Base-by-base conservation (phyloP, 1,140 invertebrate genomes). In the Drosophila saltans region DNA sequence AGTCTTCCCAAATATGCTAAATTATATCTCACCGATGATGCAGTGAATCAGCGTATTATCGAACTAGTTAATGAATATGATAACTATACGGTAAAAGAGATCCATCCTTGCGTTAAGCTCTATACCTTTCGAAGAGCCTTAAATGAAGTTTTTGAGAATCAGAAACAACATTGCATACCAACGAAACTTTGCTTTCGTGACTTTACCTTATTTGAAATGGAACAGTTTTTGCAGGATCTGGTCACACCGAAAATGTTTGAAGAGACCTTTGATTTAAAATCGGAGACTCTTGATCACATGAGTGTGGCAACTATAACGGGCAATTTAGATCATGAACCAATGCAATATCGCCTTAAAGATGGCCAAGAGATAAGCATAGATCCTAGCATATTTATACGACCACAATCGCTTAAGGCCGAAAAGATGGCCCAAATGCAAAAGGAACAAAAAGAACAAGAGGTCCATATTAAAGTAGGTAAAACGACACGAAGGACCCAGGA, bases 171-270 rank as follows among this genome's bases (percentile, higher is more conserved):
- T 1, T 59, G 75, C 1, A 75, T 91, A 33, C 90, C 90, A 1
- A 81, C 83, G 0, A 70, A 74, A 2, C 71, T 91, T 1, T 91
- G 90, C 36, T 91, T 89, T 66, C 81, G 90, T 9, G 90, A 91
- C 21, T 91, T 91, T 40, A 91, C 90, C 0, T 69, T 91, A 0
- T 91, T 68, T 33, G 76, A 91, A 63, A 89, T 85, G 80, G 52
- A 91, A 4, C 28, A 65, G 33, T 91, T 91, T 26, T 40, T 91
- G 0, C 10, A 58, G 10, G 79, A 85, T 36, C 39, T 91, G n/a
- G 62, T 90, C 11, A 91, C 90, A 0, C 76, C 76, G 0, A 41
- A 85, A 64, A 90, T 76, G 70, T 70, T 72, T 7, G 61, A 72
- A 8, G 52, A 66, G 2, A 57, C 7, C 9, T 36, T 64, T 0